These are phyloP conservation scores for Melanotaenia parkinsoni DNA, from an alignment of 2,797 vertebrate species.

Conservation along the genomic window DNA sequence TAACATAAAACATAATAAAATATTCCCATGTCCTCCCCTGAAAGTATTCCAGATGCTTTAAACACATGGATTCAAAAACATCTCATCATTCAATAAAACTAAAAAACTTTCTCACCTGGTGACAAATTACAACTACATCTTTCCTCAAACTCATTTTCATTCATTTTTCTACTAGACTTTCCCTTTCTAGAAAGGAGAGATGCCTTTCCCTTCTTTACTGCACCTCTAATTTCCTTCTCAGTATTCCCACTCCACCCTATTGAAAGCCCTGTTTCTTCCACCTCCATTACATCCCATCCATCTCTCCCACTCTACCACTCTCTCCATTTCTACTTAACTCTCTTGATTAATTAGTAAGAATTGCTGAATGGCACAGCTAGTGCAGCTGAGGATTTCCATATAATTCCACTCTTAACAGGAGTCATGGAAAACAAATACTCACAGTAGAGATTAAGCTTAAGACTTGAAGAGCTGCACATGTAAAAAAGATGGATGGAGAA, in stretches of 20 bases:
- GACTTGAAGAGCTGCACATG: constrained; percentile 21
- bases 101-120: constrained; percentile 14
- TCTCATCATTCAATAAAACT: background rate
- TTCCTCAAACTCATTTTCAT: background rate
- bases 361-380: constrained; percentile 53
- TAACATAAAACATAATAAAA: background rate
- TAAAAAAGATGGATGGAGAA: constrained; percentile 18
- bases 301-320: constrained; percentile 2
- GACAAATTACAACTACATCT: constrained; percentile 11
- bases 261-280: background rate
- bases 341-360: constrained; percentile 72
- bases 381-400: constrained; percentile 41
- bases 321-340: constrained; percentile 32
- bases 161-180: background rate
- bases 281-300: background rate
- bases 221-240: background rate
- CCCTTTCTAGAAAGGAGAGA: background rate
- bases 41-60: background rate
- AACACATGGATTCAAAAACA: background rate
- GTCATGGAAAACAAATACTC: constrained; percentile 60
- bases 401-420: constrained; percentile 61
- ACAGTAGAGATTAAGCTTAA: constrained; percentile 20
- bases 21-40: background rate
- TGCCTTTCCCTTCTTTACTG: background rate
- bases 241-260: constrained; percentile 1